A percentile compares a stretch with the other conserved stretches of the same genome.
Conservation (phyloP, 2,888 invertebrate species). For the Drosophila longiperda region DNA sequence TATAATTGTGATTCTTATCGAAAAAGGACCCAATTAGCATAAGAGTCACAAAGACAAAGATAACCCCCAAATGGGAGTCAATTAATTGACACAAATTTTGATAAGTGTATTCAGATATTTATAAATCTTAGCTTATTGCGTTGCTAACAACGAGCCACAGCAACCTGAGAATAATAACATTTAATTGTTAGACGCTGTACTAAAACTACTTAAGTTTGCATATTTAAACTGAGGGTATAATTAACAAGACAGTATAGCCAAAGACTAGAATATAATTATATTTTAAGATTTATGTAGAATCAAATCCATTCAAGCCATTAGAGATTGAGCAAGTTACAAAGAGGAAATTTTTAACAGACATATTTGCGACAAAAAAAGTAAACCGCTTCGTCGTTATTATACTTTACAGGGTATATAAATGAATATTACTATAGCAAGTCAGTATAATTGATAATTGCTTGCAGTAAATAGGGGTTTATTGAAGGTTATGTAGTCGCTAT, state of each 20-base stretch:
- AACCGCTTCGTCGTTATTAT: background rate
- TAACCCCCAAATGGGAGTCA: constrained; percentile 9
- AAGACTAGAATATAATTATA: background rate
- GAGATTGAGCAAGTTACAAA: background rate
- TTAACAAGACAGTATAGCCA: background rate
- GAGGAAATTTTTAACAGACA: background rate
- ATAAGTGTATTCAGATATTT: constrained; percentile 7
- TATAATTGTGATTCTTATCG: constrained; percentile 17
- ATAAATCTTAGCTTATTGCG: background rate
- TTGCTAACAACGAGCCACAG: constrained; percentile 20
- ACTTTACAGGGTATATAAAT: constrained; percentile 12
- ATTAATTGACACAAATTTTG: background rate
- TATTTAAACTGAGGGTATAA: background rate
- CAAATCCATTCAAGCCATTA: background rate
- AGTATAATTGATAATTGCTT: constrained; percentile 33
- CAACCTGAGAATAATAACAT: constrained; percentile 18
- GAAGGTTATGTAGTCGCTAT: constrained; percentile 27
- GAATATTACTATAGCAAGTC: constrained; percentile 9
- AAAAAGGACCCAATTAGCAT: background rate
- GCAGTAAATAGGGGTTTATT: constrained; percentile 8
- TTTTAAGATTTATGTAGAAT: background rate
- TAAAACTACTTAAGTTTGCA: constrained; percentile 15
- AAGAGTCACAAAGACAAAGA: constrained; percentile 7
- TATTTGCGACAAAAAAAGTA: background rate
- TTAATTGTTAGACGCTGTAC: constrained; percentile 16